Base-by-base conservation (phyloP, 1,140 invertebrate genomes). In the Drosophila truncata region DNA sequence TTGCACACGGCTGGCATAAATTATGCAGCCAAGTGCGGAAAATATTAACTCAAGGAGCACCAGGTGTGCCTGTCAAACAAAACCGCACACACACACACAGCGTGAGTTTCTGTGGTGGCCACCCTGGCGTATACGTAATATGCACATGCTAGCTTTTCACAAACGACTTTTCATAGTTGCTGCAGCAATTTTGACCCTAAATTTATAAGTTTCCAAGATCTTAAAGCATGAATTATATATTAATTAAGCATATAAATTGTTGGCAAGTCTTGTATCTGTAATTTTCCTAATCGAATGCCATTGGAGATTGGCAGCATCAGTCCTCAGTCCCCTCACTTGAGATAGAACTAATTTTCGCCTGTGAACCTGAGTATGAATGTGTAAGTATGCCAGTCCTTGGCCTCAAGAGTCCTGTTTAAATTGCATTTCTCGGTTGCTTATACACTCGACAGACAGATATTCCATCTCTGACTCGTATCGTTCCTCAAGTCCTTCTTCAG, bases 1-100 rank as follows among this genome's bases (percentile, higher is more conserved):
- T 72, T 59, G 44, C 44, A 62, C 61, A 63, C 55, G 46, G 57
- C 70, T 50, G 70, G 78, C 78, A 75, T 79, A 73, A 90, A 90
- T 90, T 90, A 90, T 90, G 82, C 84, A 84, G 78, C 85, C 80
- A 65, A 88, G 85, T 79, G 81, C 70, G 72, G 78, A 84, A 84
- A 90, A 81, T 90, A 88, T 90, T 90, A 84, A 84, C 85, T 90
- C 46, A 69, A 78, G 82, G 35, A 44, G 35, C 20, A 11, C 16
- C 29, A 23, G 39, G 82, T 67, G 82, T 67, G 82, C 61, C 80
- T 80, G 80, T 76, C 81, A 88, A 87, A 87, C 83, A 83, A 87
- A 74, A 83, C 84, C 80, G 60, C 84, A 83, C 70, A 57, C 65
- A 55, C 84, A 83, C 70, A 57, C 65, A 55, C 64, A 63, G 60